Base-by-base conservation (phyloP, 2,888 invertebrate genomes). In the Acleris sparsana region DNA sequence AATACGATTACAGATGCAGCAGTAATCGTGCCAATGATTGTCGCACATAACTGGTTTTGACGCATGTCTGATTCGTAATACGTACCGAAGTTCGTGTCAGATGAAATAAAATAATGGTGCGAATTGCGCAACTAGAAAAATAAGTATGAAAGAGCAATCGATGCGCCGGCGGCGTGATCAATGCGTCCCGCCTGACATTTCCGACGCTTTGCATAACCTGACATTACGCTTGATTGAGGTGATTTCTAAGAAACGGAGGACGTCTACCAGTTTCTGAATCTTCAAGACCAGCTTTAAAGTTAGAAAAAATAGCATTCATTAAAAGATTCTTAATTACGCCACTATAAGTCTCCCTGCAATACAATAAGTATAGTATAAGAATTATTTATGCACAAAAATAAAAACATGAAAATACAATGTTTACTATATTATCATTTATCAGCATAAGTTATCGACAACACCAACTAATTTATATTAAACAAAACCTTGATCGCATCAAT, bases 181-280 rank as follows among this genome's bases (percentile, higher is more conserved):
- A 76, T 77, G 69, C 71, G 68, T 72, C 73, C 62, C 61, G 62
- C 71, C 79, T 85, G 82, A 83, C 83, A 83, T 84, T 86, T 85
- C 79, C 76, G 77, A 74, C 72, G 79, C 78, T 86, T 86, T 84
- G 83, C 85, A 84, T 84, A 85, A 85, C 81, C 76, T 83, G 84
- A 81, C 83, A 86, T 85, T 85, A 81, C 73, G 53, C 68, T 72
- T 81, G 80, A 83, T 82, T 80, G 80, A 79, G 80, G 82, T 78
- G 72, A 73, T 76, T 71, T 78, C 78, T 78, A 74, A 73, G 62
- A 65, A 72, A 70, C 69, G 57, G 75, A 77, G 75, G 77, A 79
- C 77, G 72, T 70, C 75, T 69, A 75, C 67, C 52, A 25, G 46
- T 62, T 57, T 18, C 52, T 16, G 56, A 25, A 46, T 46, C 25